These are phyloP conservation scores for Catostomus latipinnis DNA, from an alignment of 2,797 vertebrate species.

Conservation along the genomic window DNA sequence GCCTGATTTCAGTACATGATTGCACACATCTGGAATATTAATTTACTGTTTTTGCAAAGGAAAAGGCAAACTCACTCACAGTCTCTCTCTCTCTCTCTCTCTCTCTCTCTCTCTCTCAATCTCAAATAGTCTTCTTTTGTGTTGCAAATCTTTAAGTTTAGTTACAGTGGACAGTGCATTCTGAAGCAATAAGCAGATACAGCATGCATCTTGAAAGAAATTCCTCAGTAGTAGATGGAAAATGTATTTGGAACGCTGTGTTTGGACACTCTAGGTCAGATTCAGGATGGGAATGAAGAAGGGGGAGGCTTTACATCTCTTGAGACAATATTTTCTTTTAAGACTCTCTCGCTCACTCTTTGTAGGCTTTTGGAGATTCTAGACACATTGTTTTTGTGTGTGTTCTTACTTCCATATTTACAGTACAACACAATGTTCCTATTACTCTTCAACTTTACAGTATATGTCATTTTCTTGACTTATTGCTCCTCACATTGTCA, in stretches of 20 bases:
- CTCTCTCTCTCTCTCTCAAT: slow-evolving; percentile 29
- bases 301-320: slow-evolving; percentile 19
- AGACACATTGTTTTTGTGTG: slow-evolving; percentile 11
- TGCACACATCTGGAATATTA: slow-evolving; percentile 78
- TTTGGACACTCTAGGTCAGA: slow-evolving; percentile 51
- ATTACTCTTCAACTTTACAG: neutral
- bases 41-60: slow-evolving; percentile 61
- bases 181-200: slow-evolving; percentile 61
- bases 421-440: neutral
- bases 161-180: slow-evolving; percentile 51
- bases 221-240: slow-evolving; percentile 59
- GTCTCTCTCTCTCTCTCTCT: slow-evolving; percentile 24
- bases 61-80: slow-evolving; percentile 12
- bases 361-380: neutral
- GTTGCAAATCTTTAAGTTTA: slow-evolving; percentile 53
- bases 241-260: slow-evolving; percentile 56
- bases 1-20: slow-evolving; percentile 66
- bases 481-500: neutral
- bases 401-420: slow-evolving; percentile 19
- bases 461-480: slow-evolving; percentile 2
- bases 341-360: slow-evolving; percentile 11
- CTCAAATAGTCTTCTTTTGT: slow-evolving; percentile 51
- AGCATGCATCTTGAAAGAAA: slow-evolving; percentile 57
- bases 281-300: slow-evolving; percentile 38
- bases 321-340: slow-evolving; percentile 28